These are phyloP conservation scores for Chirona hameri DNA, from an alignment of 2,888 invertebrate species.

Conservation along the genomic window DNA sequence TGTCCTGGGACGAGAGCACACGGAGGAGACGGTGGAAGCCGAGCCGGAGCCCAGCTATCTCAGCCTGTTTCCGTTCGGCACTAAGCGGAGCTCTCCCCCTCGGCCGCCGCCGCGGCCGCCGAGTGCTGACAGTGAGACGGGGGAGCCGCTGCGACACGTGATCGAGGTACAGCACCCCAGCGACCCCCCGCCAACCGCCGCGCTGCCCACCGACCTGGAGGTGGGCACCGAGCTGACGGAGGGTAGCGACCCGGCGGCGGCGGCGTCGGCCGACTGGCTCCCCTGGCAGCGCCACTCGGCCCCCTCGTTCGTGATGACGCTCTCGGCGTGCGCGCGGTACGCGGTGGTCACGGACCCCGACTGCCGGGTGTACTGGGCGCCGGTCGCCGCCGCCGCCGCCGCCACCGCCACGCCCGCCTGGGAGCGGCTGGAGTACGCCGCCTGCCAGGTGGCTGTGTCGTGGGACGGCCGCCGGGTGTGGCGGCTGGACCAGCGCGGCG, in stretches of 20 bases:
- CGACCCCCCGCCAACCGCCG: neutral
- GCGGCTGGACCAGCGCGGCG: neutral
- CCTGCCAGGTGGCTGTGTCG: neutral
- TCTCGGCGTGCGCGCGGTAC: neutral
- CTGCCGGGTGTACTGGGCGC: neutral
- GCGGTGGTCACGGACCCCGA: neutral
- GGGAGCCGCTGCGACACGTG: neutral
- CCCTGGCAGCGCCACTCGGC: neutral
- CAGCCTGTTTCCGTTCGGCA: neutral
- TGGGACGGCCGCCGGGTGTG: slow-evolving; percentile 3
- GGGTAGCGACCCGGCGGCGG: neutral
- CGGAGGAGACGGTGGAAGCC: too few species aligned
- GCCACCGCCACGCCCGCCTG: neutral
- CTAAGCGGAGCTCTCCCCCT: neutral
- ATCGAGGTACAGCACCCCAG: too few species aligned
- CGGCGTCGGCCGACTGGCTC: neutral
- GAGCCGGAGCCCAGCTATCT: neutral
- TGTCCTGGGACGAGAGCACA: too few species aligned
- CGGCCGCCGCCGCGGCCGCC: neutral
- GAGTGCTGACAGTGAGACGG: neutral
- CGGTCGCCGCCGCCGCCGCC: too few species aligned
- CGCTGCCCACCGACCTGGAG: neutral
- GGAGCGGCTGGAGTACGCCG: neutral
- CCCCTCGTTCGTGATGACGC: neutral
- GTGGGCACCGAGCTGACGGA: neutral